phyloP scores from a whole-genome alignment of 2,113 vertebrate species.

The Barnardius zonarius region DNA sequence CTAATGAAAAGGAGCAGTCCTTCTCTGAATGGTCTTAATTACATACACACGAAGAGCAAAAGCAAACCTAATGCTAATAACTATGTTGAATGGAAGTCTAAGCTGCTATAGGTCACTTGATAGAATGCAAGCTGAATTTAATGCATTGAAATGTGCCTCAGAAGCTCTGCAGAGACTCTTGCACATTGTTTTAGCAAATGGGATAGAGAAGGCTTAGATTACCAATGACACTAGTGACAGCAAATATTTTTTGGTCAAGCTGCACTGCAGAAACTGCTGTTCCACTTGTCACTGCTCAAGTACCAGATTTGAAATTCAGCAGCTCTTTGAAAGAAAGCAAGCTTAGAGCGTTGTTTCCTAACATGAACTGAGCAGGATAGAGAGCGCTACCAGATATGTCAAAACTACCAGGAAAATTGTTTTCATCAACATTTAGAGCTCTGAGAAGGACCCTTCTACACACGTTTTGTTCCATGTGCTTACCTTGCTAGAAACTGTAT shows the following conservation, averaged over 20 bases:
- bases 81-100: not conserved
- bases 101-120: not conserved
- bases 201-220: not conserved
- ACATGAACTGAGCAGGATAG: not conserved
- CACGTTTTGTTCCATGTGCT: fast-evolving
- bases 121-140: not conserved
- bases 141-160: not conserved
- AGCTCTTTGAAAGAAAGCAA: not conserved
- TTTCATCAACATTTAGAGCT: not conserved
- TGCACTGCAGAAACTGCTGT: not conserved
- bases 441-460: not conserved
- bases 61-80: not conserved
- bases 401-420: not conserved
- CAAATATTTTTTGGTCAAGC: not conserved
- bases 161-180: not conserved
- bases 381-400: not conserved
- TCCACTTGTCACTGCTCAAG: not conserved
- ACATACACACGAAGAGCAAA: not conserved
- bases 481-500: not conserved
- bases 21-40: not conserved
- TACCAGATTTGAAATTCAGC: not conserved
- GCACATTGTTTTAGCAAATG: not conserved
- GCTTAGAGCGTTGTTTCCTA: not conserved
- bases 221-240: not conserved
- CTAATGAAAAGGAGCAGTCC: not conserved